These are phyloP conservation scores for Euglossa dilemma DNA, from an alignment of 1,140 invertebrate species.

Conservation along the genomic window DNA sequence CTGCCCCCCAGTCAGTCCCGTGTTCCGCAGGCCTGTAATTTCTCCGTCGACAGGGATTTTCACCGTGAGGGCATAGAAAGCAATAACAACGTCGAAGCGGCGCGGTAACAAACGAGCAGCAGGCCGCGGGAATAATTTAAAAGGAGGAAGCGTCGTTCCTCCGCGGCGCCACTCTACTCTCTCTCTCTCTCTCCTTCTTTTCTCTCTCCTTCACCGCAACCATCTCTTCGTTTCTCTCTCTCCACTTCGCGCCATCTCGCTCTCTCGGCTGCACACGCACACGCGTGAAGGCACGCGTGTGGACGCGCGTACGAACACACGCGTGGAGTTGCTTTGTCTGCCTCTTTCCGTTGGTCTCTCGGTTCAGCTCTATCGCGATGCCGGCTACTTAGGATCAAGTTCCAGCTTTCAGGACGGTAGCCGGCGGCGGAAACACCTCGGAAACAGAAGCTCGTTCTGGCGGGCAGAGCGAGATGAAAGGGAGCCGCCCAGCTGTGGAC, in stretches of 20 bases:
- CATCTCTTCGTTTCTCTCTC: slow-evolving; percentile 23
- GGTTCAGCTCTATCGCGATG: slow-evolving; percentile 65
- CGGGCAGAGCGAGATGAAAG: slow-evolving; percentile 73
- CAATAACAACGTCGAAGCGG: not conserved
- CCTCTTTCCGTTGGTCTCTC: not conserved
- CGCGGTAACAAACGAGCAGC: slow-evolving; percentile 59
- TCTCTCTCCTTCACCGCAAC: slow-evolving; percentile 29
- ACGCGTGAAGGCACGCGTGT: not conserved
- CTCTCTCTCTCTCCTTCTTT: slow-evolving; percentile 8
- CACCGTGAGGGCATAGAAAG: not conserved
- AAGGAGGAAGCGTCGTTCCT: slow-evolving; percentile 47
- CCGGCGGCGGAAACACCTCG: slow-evolving; percentile 78
- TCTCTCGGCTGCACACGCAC: not conserved
- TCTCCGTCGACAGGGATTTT: slow-evolving; percentile 17
- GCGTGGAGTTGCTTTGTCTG: not conserved
- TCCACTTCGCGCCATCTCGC: not conserved
- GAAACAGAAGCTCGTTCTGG: slow-evolving; percentile 79
- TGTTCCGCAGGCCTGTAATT: not conserved
- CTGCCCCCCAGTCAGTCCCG: not conserved
- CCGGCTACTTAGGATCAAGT: slow-evolving; percentile 77
- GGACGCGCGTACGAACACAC: not conserved
- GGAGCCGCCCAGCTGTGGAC: slow-evolving; percentile 68
- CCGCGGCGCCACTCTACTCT: slow-evolving; percentile 48
- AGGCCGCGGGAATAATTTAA: slow-evolving; percentile 72
- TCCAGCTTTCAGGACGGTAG: slow-evolving; percentile 78